These are phyloP conservation scores for Zophobas morio DNA, from an alignment of 1,140 invertebrate genomes.

Conservation along the genomic window DNA sequence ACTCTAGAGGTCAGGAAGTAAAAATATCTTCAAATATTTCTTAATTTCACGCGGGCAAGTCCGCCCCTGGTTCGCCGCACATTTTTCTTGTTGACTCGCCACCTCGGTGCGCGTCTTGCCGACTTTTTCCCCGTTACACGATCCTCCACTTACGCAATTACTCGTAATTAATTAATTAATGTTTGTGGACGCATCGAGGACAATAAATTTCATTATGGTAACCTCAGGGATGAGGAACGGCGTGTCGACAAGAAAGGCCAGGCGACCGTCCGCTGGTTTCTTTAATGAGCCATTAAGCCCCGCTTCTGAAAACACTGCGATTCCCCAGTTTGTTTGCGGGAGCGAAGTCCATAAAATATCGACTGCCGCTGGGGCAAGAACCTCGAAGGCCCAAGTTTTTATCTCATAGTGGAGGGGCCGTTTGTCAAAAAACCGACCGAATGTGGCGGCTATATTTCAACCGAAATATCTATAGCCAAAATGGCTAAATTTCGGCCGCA, in stretches of 20 bases:
- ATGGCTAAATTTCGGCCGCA: neutral
- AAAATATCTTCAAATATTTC: too few species aligned
- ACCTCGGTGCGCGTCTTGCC: too few species aligned
- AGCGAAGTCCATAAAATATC: conserved; percentile 18
- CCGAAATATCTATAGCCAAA: neutral
- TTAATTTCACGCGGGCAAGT: too few species aligned
- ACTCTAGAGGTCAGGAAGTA: too few species aligned
- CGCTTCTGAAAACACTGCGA: conserved; percentile 5
- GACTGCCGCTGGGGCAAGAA: conserved; percentile 14
- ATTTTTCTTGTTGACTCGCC: neutral
- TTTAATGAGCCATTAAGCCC: conserved; percentile 29
- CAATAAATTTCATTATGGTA: conserved; percentile 35
- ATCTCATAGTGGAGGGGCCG: conserved; percentile 12
- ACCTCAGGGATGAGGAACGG: neutral
- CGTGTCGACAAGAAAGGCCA: neutral
- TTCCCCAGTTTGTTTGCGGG: conserved; percentile 11
- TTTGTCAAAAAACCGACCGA: conserved; percentile 21
- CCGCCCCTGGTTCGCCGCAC: neutral
- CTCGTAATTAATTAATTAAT: conserved; percentile 37
- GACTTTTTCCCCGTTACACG: neutral
- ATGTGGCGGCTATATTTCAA: neutral
- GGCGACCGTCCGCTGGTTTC: neutral
- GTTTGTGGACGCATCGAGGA: conserved; percentile 5
- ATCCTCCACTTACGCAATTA: conserved; percentile 17
- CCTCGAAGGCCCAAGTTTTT: conserved; percentile 24